Percentiles rank a stretch among this genome's conserved stretches.
These are phyloP conservation scores for Mycteria americana DNA, from an alignment of 2,797 vertebrate genomes.

Conservation along the genomic window DNA sequence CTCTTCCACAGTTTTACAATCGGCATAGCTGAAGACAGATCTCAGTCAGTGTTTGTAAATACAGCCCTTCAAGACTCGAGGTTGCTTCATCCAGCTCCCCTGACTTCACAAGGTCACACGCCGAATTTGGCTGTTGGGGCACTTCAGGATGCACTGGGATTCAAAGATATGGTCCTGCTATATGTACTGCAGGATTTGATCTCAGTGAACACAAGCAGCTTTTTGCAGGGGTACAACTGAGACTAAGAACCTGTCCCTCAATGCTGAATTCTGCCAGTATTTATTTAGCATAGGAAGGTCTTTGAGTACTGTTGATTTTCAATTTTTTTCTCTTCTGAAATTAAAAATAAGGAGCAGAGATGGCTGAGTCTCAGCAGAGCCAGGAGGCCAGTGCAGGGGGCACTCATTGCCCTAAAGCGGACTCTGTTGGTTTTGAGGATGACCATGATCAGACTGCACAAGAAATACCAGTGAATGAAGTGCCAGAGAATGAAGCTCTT, in stretches of 20 bases:
- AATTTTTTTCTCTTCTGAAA: neutral
- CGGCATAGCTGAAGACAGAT: neutral
- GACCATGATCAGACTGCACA: neutral
- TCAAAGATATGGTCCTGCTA: neutral
- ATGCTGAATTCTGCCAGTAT: neutral
- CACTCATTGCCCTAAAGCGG: neutral
- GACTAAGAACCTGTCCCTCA: neutral
- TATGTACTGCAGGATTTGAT: neutral
- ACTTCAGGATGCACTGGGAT: neutral
- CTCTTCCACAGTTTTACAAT: neutral
- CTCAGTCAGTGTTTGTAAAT: neutral
- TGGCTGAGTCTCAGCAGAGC: neutral
- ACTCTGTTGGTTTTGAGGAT: neutral
- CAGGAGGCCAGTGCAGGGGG: neutral
- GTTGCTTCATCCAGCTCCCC: neutral
- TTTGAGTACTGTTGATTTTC: neutral
- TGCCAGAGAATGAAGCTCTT: neutral
- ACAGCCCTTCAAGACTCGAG: neutral
- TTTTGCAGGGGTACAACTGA: neutral
- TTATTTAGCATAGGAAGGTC: neutral
- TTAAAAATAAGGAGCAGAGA: neutral
- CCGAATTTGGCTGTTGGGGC: neutral
- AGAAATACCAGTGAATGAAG: neutral
- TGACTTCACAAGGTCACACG: neutral
- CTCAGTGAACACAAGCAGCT: neutral